Conservation (phyloP, 2,113 vertebrate species). For the Cromileptes altivelis region DNA sequence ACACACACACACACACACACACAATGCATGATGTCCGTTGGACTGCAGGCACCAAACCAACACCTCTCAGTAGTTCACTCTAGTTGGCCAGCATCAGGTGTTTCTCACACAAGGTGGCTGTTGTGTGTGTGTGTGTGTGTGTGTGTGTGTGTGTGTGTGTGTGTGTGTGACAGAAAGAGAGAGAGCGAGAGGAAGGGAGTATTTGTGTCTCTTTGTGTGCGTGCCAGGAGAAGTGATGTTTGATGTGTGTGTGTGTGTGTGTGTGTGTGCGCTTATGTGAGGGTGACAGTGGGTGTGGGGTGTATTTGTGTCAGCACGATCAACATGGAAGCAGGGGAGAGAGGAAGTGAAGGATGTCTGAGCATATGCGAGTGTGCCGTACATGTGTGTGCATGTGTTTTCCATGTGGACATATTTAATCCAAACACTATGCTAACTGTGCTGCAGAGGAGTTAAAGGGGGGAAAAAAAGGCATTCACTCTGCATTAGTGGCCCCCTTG, state of each 20-base stretch:
- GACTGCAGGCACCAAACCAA: constrained; percentile 25
- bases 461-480: constrained; percentile 4
- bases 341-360: constrained; percentile 49
- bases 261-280: constrained; percentile 20
- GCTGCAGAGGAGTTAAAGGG: background rate
- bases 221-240: constrained; percentile 52
- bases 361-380: constrained; percentile 37
- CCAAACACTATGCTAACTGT: constrained; percentile 4
- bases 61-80: constrained; percentile 32
- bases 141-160: constrained; percentile 5
- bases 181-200: background rate
- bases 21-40: constrained; percentile 30
- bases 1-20: too few species aligned
- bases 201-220: constrained; percentile 53
- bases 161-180: background rate
- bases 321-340: constrained; percentile 33
- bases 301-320: constrained; percentile 63
- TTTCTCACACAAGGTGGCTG: constrained; percentile 43
- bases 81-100: constrained; percentile 48
- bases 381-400: background rate
- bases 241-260: constrained; percentile 45
- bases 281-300: constrained; percentile 48
- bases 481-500: constrained; percentile 48
- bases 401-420: constrained; percentile 6
- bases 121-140: constrained; percentile 18